phyloP scores from a whole-genome alignment of 2,888 invertebrate species.

The Patella caerulea region DNA sequence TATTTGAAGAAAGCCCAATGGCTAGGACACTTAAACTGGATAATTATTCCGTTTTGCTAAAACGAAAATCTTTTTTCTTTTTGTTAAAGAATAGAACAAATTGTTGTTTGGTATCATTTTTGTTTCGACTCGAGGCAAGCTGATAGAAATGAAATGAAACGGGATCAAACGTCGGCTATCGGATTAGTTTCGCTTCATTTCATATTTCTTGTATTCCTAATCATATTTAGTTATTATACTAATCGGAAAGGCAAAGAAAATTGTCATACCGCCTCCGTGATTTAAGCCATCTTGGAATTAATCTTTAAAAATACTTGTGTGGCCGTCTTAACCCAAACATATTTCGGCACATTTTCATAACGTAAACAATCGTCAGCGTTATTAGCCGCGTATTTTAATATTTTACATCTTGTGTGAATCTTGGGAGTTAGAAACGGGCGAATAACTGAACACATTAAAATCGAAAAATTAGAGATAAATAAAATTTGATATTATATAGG shows the following conservation, averaged over 20 bases:
- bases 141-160: not conserved
- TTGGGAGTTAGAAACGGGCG: too few relatives aligned
- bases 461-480: too few relatives aligned
- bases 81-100: slow-evolving; percentile 6
- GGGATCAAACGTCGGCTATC: slow-evolving; percentile 2
- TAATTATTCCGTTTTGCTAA: slow-evolving; percentile 11
- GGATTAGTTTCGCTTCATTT: slow-evolving; percentile 9
- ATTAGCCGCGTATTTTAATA: too few relatives aligned
- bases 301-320: too few relatives aligned
- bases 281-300: not conserved
- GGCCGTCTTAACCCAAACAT: too few relatives aligned
- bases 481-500: too few relatives aligned
- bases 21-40: slow-evolving; percentile 12
- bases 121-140: not conserved
- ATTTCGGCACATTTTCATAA: too few relatives aligned
- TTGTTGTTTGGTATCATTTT: not conserved
- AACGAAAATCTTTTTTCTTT: slow-evolving; percentile 5
- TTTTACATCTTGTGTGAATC: too few relatives aligned
- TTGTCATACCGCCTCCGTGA: not conserved
- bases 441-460: too few relatives aligned
- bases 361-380: too few relatives aligned
- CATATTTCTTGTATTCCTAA: slow-evolving; percentile 5
- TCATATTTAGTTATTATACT: not conserved
- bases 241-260: not conserved
- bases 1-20: slow-evolving; percentile 8